Evolutionary conservation across 2,888 invertebrate species (phyloP).

Genomic region (Drosophila pegasa): DNA sequence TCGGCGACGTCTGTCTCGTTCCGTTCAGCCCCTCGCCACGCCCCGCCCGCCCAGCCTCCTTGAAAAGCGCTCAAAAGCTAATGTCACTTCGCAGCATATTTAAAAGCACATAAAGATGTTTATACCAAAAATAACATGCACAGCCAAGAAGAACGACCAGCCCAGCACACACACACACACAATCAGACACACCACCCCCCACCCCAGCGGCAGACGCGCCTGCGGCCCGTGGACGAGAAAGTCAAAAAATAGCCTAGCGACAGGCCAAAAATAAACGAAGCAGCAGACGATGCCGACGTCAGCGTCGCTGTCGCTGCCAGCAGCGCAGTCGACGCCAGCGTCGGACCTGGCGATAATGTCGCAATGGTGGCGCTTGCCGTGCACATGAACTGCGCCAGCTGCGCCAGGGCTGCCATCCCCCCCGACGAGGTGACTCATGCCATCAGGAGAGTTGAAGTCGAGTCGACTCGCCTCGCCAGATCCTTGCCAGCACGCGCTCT

Average conservation of each 20-base stretch:
- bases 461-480: not conserved
- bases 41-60: slow-evolving; percentile 1
- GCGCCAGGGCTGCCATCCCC: slow-evolving; percentile 1
- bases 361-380: slow-evolving; percentile 61
- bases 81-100: slow-evolving; percentile 80
- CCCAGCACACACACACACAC: slow-evolving; percentile 17
- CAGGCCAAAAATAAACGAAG: slow-evolving; percentile 66
- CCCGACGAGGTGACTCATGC: slow-evolving; percentile 34
- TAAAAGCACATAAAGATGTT: slow-evolving; percentile 81
- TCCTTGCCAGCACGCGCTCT: slow-evolving; percentile 9
- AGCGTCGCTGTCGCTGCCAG: slow-evolving; percentile 8
- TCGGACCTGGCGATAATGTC: slow-evolving; percentile 22
- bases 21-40: slow-evolving; percentile 1
- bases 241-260: slow-evolving; percentile 73
- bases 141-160: slow-evolving; percentile 31
- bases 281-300: slow-evolving; percentile 60
- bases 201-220: slow-evolving; percentile 40
- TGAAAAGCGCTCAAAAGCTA: slow-evolving; percentile 67
- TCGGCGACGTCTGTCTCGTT: slow-evolving; percentile 69
- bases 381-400: slow-evolving; percentile 28
- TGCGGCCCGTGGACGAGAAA: slow-evolving; percentile 64
- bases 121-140: slow-evolving; percentile 75
- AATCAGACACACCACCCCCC: slow-evolving; percentile 13
- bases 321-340: not conserved
- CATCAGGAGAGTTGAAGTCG: not conserved